A percentile compares a stretch with the other conserved stretches of the same genome.
Conservation (phyloP, 1,140 invertebrate genomes). For the Pristionchus pacificus region DNA sequence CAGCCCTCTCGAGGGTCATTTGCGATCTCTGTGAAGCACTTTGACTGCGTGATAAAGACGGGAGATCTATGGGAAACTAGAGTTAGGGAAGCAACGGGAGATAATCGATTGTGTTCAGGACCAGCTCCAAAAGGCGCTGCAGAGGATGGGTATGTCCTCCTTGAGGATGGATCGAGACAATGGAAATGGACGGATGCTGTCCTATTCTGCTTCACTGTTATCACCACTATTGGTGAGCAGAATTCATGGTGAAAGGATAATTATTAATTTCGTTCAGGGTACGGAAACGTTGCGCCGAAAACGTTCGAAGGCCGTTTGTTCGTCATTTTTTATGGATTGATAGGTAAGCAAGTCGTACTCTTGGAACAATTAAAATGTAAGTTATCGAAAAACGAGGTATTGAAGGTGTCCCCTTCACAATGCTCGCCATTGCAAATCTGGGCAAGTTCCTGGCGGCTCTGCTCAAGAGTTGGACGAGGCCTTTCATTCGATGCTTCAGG, state of each 20-base stretch:
- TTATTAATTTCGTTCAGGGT: constrained; percentile 21
- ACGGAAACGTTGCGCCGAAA: constrained; percentile 34
- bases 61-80: too few species aligned
- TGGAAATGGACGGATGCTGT: constrained; percentile 34
- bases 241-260: neutral
- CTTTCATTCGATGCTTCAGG: constrained; percentile 22
- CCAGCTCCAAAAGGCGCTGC: too few species aligned
- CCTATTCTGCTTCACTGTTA: constrained; percentile 38
- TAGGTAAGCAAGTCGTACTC: constrained; percentile 8
- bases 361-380: neutral
- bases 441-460: constrained; percentile 38
- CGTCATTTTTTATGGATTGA: constrained; percentile 36
- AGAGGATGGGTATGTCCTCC: too few species aligned
- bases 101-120: too few species aligned
- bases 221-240: constrained; percentile 35
- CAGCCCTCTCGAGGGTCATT: too few species aligned
- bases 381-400: neutral
- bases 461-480: constrained; percentile 23
- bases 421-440: constrained; percentile 39
- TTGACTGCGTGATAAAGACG: too few species aligned
- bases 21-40: too few species aligned
- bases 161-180: neutral
- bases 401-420: constrained; percentile 32
- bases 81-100: too few species aligned
- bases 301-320: constrained; percentile 36